Evolutionary conservation across 2,797 vertebrate species (phyloP), one percentile per base, ranked within the genome.

Genomic region (Poecile montanus): DNA sequence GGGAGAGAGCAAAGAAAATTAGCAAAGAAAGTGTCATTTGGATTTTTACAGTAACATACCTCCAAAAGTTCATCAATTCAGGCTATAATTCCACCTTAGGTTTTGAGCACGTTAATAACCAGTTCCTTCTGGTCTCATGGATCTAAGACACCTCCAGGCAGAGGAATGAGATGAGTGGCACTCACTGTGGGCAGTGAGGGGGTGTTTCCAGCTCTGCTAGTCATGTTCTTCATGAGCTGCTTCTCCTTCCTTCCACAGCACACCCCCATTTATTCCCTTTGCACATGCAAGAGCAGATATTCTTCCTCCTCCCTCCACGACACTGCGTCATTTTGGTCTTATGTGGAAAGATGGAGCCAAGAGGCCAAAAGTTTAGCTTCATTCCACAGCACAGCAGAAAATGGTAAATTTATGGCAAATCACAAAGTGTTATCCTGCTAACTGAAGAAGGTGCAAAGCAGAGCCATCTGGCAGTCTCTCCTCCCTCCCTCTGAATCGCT

Each of bases 381-480:
- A 60, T 62, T 79, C 66, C 70, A 70, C 10, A 56, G 36, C 76
- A 79, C 15, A 73, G 67, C 79, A 76, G 30, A 54, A 90, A 89
- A 63, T 1, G 19, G 65, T 58, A 77, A 48, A 96, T 79, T 76
- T 91, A 79, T 88, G 80, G 88, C 80, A 96, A 93, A 67, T 74
- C 88, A 86, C 13, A 23, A 81, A 68, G 73, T 10, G 14, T 89
- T 91, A 88, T 40, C 73, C 89, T 83, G 71, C 77, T 91, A 93
- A 86, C 67, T 74, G 77, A 90, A 56, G 91, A 91, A 93, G 92
- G 71, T 94, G 88, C 88, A 96, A 96, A 96, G 93, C 45, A 2
- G 85, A 94, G 83, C 96, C 96, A 96, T 96, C 96, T 96, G 92
- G 88, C 91, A 95, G 73, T 47, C 61, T 95, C 84, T 85, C 68